Conservation (phyloP, 2,113 vertebrate species). For the Hassar affinis region DNA sequence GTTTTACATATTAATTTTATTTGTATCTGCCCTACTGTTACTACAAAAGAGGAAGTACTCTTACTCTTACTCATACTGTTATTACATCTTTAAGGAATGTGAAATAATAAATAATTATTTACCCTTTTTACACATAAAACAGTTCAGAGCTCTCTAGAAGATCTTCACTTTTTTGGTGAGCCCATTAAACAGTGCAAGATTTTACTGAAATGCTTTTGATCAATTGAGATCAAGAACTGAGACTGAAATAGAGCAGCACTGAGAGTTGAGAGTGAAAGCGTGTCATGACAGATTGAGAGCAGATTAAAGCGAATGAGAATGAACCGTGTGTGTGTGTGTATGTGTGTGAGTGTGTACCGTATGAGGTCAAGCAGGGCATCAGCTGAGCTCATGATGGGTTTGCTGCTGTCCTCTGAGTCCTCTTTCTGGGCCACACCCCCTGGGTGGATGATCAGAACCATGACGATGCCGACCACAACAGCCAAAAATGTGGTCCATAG, state of each 20-base stretch:
- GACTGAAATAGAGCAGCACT: not conserved
- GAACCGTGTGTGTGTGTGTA: not conserved
- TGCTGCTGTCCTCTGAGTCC: slow-evolving; percentile 81
- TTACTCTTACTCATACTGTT: not conserved
- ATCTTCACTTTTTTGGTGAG: not conserved
- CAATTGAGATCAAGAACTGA: not conserved
- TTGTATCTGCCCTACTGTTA: not conserved
- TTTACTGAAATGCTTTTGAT: not conserved
- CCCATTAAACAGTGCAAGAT: not conserved
- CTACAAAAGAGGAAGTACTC: not conserved
- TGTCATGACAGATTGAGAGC: not conserved
- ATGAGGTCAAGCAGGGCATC: slow-evolving; percentile 94
- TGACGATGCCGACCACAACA: slow-evolving; percentile 92
- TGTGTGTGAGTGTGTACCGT: slow-evolving; percentile 69
- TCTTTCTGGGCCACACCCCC: slow-evolving; percentile 93
- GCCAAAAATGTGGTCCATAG: slow-evolving; percentile 97
- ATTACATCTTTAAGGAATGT: not conserved
- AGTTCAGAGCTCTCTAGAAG: not conserved
- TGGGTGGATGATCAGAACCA: slow-evolving; percentile 94
- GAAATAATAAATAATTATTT: not conserved
- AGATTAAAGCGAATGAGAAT: not conserved
- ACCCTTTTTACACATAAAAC: not conserved
- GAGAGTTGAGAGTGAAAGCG: not conserved
- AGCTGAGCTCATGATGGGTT: slow-evolving; percentile 93
- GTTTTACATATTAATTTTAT: not conserved